Evolutionary conservation across 2,888 invertebrate genomes (phyloP), one percentile per base, ranked within the genome.

Genomic region (Pandemis corylana): DNA sequence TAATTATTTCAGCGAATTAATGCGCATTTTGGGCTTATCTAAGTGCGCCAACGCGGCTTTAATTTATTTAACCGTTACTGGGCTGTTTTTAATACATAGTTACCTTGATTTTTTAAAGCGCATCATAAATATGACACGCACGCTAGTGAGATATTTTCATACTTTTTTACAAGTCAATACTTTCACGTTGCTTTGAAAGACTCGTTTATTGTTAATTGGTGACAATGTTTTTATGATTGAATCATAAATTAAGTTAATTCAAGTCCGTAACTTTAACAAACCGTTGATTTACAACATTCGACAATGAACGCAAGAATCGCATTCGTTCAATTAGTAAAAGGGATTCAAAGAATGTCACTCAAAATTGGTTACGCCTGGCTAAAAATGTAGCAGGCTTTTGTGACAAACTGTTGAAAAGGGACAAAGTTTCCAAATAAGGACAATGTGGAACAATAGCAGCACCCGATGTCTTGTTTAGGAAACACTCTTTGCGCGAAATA

Each of bases 391-490:
- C 84, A 83, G 44, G 77, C 78, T 79, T 81, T 86, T 87, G 84
- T 86, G 62, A 71, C 70, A 76, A 78, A 75, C 72, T 72, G 75
- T 76, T 77, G 77, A 79, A 59, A 81, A 80, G 76, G 74, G 51
- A 83, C 82, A 84, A 84, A 80, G 79, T 76, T 70, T 69, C 70
- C 69, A 77, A 61, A 77, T 68, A 76, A 61, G 77, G 75, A 83
- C 85, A 86, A 85, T 85, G 77, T 77, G 80, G 78, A 76, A 87
- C 87, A 89, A 89, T 87, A 81, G 80, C 64, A 80, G 81, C 86
- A 82, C 85, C 90, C 88, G 87, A 90, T 85, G 85, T 90, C 90
- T 92, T 92, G 90, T 93, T 93, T 90, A 89, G 82, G 82, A 90
- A 91, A 92, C 89, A 92, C 76, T 82, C 81, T 84, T 82, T 86